These are phyloP conservation scores for Psittacula derbiana DNA, from an alignment of 2,797 vertebrate genomes.

Conservation along the genomic window DNA sequence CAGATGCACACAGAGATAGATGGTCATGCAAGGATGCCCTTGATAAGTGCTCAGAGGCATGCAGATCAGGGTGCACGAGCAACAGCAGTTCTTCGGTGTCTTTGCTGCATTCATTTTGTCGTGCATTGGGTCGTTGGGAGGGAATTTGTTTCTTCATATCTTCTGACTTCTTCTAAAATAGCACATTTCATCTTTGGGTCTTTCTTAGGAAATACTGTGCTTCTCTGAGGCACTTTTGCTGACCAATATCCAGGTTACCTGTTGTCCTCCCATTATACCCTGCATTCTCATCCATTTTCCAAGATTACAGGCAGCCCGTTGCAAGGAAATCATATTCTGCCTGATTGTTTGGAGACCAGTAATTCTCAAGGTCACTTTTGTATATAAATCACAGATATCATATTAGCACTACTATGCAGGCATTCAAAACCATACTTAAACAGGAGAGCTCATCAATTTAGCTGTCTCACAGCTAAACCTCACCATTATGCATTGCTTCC, in stretches of 20 bases:
- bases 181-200: not conserved
- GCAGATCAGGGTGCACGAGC: not conserved
- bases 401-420: conserved; percentile 2
- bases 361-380: conserved; percentile 38
- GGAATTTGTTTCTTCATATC: not conserved
- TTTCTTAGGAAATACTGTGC: not conserved
- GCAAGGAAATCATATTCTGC: not conserved
- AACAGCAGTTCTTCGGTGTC: rapidly evolving
- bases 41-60: not conserved
- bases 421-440: conserved; percentile 18
- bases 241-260: not conserved
- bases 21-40: not conserved
- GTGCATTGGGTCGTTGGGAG: not conserved
- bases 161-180: not conserved
- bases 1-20: not conserved
- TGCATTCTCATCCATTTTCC: not conserved
- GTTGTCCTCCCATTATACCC: not conserved
- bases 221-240: not conserved
- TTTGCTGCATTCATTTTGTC: not conserved
- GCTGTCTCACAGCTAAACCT: not conserved
- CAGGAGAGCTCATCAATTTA: conserved; percentile 23
- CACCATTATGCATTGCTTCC: conserved; percentile 4
- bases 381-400: conserved; percentile 9
- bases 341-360: not conserved
- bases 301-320: not conserved